Conservation (phyloP, 2,888 invertebrate species). For the Metellina segmentata region DNA sequence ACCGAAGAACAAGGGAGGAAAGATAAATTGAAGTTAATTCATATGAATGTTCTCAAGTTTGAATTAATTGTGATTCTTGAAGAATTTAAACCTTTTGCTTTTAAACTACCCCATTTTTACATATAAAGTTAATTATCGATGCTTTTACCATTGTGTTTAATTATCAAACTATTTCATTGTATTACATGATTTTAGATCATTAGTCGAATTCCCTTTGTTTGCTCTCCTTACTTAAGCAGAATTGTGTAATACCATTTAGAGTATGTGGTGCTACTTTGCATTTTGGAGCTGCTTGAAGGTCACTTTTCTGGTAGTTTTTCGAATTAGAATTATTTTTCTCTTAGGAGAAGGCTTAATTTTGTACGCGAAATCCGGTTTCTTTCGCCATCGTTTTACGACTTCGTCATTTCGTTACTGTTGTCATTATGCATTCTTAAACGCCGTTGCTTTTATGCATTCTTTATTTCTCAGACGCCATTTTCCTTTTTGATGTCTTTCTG, state of each 20-base stretch:
- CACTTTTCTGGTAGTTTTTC: conserved; percentile 4
- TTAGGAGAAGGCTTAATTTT: background rate
- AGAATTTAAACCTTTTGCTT: no score
- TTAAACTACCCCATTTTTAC: no score
- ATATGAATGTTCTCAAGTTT: no score
- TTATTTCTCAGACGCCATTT: background rate
- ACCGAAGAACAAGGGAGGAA: no score
- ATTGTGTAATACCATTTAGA: conserved; percentile 11
- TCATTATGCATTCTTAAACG: conserved; percentile 23
- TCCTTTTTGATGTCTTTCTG: background rate
- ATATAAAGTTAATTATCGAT: no score
- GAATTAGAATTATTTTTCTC: conserved; percentile 13
- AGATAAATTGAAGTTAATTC: no score
- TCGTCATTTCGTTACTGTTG: background rate
- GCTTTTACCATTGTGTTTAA: background rate
- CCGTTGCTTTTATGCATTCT: background rate
- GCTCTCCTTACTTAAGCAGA: background rate
- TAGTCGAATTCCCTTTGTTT: background rate
- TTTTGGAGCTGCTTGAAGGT: conserved; percentile 19
- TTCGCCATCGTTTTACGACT: conserved; percentile 24
- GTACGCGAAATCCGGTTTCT: conserved; percentile 4
- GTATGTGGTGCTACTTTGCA: conserved; percentile 13
- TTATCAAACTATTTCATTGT: background rate
- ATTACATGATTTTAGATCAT: background rate
- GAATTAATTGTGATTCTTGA: no score